Base-by-base conservation (phyloP, 2,888 invertebrate species). In the Hypselothyrea guttata region DNA sequence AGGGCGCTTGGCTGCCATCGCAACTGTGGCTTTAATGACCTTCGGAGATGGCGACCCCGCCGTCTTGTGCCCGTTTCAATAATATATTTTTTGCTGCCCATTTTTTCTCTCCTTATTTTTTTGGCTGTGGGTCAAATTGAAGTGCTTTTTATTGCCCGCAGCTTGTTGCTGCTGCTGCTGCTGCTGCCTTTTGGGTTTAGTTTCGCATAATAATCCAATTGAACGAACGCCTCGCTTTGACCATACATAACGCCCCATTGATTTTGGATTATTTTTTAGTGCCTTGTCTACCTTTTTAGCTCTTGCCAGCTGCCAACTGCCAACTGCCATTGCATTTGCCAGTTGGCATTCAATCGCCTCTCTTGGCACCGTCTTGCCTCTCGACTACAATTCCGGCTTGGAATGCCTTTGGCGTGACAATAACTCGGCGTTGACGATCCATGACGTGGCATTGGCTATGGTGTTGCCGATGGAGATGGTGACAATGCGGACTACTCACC, bases 241-340 rank as follows among this genome's bases (percentile, higher is more conserved):
- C 70, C 66, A 74, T 78, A 61, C 75, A 84, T 77, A 73, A 77
- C 83, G 85, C 83, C 83, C 83, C 79, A 83, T 83, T 83, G 85
- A 71, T 68, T 85, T 81, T 82, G 85, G 83, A 83, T 83, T 83
- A 85, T 83, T 77, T 84, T 84, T 82, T 81, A 67, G 68, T 75
- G 84, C 63, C 76, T 69, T 70, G 65, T 68, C 65, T 79, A 84
- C 84, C 82, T 84, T 84, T 75, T 69, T 59, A 51, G 57, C 73
- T 51, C 49, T 37, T 59, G 60, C 34, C 66, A 56, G 45, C 38
- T 55, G 61, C 61, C 60, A 22, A n/a, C n/a, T 28, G 13, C 28
- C 44, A 30, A 13, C 11, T 45, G 41, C 47, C 47, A 44, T 33
- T 51, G 49, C 46, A 42, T 31, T 51, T 49, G 46, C 34, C 51